phyloP scores from a whole-genome alignment of 2,888 invertebrate species.

The Drosophila neotestacea region DNA sequence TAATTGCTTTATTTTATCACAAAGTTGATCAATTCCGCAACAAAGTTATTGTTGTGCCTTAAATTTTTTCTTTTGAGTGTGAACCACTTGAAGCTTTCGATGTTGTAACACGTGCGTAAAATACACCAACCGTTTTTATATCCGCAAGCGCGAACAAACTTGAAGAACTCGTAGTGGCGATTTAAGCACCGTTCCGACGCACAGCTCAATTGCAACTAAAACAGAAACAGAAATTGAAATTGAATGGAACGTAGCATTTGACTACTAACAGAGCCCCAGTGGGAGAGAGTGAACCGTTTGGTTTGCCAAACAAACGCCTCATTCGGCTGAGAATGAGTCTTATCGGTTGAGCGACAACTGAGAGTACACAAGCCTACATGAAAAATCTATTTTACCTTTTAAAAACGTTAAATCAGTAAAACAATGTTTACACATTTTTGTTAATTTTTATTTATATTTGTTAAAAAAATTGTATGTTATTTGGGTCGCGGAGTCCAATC shows the following conservation, averaged over 20 bases:
- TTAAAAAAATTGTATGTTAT: too few species aligned
- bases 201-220: constrained; percentile 50
- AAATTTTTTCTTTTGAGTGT: constrained; percentile 1
- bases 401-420: not conserved
- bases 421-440: too few species aligned
- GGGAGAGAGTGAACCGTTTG: constrained; percentile 3
- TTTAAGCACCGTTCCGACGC: constrained; percentile 29
- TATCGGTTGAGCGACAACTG: constrained; percentile 10
- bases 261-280: constrained; percentile 9
- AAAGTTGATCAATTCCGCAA: constrained; percentile 1
- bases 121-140: constrained; percentile 20
- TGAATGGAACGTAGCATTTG: constrained; percentile 36
- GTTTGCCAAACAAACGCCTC: constrained; percentile 10
- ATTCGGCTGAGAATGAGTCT: constrained; percentile 2
- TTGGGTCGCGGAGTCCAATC: too few species aligned
- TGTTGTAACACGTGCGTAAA: constrained; percentile 53
- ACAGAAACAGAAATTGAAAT: constrained; percentile 11
- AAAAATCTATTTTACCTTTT: not conserved
- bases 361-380: constrained; percentile 14
- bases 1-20: constrained; percentile 22
- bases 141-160: constrained; percentile 3
- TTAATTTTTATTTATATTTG: too few species aligned
- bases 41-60: not conserved
- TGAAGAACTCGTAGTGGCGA: constrained; percentile 7
- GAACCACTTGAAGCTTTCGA: constrained; percentile 63